These are phyloP conservation scores for Lithophane semibrunnea DNA, from an alignment of 2,888 invertebrate species.

Conservation along the genomic window DNA sequence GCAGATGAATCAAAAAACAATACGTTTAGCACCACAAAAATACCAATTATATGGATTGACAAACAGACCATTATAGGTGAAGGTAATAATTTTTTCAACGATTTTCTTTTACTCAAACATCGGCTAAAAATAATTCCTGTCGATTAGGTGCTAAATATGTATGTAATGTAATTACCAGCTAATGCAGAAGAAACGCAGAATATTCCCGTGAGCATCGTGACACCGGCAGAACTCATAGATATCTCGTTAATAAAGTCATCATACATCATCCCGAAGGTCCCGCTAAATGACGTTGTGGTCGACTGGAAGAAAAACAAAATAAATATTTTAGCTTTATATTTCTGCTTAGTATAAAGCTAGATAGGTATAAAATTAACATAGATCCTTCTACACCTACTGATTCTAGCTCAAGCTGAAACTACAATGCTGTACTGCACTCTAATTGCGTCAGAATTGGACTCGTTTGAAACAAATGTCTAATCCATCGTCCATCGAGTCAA, in stretches of 20 bases:
- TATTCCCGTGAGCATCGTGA: constrained; percentile 73
- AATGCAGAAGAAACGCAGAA: constrained; percentile 70
- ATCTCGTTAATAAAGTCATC: constrained; percentile 78
- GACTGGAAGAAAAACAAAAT: constrained; percentile 68
- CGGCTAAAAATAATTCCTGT: no score
- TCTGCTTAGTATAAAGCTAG: not conserved
- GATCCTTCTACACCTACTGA: not conserved
- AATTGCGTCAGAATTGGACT: no score
- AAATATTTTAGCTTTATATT: not conserved
- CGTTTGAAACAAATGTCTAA: no score
- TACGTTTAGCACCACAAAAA: no score
- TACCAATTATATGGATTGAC: no score
- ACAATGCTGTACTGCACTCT: no score
- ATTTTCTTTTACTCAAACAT: no score
- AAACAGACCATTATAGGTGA: no score
- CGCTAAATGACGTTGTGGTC: constrained; percentile 64
- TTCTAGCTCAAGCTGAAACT: not conserved
- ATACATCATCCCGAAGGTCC: constrained; percentile 78
- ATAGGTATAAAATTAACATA: no score
- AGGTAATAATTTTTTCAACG: not conserved
- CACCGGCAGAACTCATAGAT: constrained; percentile 74
- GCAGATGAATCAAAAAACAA: no score
- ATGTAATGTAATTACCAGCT: not conserved
- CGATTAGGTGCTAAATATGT: no score
- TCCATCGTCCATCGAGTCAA: no score